These are phyloP conservation scores for Sarcophaga variegata DNA, from an alignment of 2,888 invertebrate species.

Conservation along the genomic window DNA sequence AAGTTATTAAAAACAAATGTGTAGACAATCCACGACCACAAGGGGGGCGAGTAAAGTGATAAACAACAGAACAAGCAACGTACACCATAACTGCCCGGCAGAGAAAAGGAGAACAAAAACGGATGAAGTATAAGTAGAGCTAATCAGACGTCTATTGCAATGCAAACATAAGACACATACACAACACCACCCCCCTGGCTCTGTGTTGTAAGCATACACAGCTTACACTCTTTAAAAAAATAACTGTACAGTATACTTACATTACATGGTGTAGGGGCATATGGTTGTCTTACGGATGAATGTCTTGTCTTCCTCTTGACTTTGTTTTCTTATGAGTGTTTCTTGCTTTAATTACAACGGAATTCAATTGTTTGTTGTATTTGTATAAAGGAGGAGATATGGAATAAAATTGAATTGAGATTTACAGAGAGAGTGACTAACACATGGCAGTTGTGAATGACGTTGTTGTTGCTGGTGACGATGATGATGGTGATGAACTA, in stretches of 20 bases:
- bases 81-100: not conserved
- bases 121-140: slow-evolving; percentile 52
- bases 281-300: too few species aligned
- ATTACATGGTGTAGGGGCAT: too few species aligned
- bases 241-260: too few species aligned
- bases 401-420: not conserved
- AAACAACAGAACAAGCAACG: slow-evolving; percentile 8
- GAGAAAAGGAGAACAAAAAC: slow-evolving; percentile 35
- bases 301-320: not conserved
- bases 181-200: not conserved
- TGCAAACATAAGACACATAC: not conserved
- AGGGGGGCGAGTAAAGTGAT: slow-evolving; percentile 18
- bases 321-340: slow-evolving; percentile 26
- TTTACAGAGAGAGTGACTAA: slow-evolving; percentile 9
- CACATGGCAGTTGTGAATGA: not conserved
- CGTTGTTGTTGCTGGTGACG: slow-evolving; percentile 31
- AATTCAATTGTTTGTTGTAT: slow-evolving; percentile 21
- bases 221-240: not conserved
- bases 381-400: not conserved
- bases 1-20: slow-evolving; percentile 68
- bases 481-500: slow-evolving; percentile 37
- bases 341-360: slow-evolving; percentile 33
- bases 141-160: slow-evolving; percentile 54
- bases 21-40: slow-evolving; percentile 57
- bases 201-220: not conserved